These are phyloP conservation scores for Saguinus midas DNA, from an alignment of 2,113 vertebrate species.

Conservation along the genomic window DNA sequence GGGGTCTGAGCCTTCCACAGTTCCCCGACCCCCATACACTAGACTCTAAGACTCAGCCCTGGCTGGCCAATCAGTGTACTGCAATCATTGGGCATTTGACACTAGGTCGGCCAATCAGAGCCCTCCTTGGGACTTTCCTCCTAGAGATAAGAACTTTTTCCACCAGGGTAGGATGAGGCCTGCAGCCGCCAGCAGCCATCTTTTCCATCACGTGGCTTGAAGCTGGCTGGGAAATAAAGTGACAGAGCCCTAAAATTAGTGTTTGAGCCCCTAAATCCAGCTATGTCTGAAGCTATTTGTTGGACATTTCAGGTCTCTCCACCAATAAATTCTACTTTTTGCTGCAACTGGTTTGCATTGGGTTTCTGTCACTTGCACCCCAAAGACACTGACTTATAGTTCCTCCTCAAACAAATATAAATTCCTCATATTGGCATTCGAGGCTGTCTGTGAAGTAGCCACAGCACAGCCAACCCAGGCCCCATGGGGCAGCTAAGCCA, in stretches of 20 bases:
- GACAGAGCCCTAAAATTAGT: background rate
- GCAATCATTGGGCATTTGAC: background rate
- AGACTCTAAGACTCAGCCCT: background rate
- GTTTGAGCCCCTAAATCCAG: background rate
- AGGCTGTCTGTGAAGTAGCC: background rate
- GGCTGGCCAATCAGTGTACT: background rate
- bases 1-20: background rate
- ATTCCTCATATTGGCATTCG: background rate
- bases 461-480: background rate
- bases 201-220: background rate
- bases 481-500: background rate
- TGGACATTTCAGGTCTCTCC: background rate
- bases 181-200: background rate
- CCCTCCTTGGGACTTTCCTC: background rate
- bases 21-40: background rate
- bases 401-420: background rate
- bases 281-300: background rate
- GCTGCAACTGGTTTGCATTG: background rate
- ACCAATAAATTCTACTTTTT: slow-evolving; percentile 9
- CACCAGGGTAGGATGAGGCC: background rate
- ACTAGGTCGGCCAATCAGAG: slow-evolving; percentile 17
- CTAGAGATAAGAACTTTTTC: slow-evolving; percentile 23
- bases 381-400: background rate
- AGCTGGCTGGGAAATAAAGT: slow-evolving; percentile 23
- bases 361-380: background rate